phyloP scores from a whole-genome alignment of 2,888 invertebrate species.

The Drosophila borealis region DNA sequence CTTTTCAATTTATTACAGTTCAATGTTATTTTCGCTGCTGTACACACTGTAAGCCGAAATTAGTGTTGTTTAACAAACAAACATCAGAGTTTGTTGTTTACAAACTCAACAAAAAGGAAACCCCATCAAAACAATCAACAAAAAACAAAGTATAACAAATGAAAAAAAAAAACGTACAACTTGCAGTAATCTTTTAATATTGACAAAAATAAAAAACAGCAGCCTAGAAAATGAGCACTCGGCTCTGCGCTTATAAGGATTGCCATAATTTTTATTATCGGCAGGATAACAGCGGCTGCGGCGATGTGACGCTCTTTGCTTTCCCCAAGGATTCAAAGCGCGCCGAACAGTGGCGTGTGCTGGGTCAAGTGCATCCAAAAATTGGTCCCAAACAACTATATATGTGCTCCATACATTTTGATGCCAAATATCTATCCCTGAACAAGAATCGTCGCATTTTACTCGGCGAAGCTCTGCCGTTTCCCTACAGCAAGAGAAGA shows the following conservation, averaged over 20 bases:
- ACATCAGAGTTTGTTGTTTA: background rate
- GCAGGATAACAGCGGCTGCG: conserved; percentile 20
- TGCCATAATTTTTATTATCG: conserved; percentile 61
- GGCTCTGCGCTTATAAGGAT: conserved; percentile 71
- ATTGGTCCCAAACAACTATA: conserved; percentile 47
- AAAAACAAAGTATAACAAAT: background rate
- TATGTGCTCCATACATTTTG: conserved; percentile 82
- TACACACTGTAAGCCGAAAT: background rate
- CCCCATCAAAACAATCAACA: too few relatives aligned
- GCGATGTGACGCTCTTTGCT: conserved; percentile 68
- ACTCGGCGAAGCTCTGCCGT: conserved; percentile 76
- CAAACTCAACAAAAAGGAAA: background rate
- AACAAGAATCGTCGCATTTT: conserved; percentile 72
- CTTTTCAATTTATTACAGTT: background rate
- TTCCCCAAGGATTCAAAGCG: conserved; percentile 79
- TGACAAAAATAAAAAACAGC: background rate
- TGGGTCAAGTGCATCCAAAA: conserved; percentile 65
- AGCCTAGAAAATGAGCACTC: conserved; percentile 33
- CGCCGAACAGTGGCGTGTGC: conserved; percentile 66
- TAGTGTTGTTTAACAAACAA: conserved; percentile 4
- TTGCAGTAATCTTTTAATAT: too few relatives aligned
- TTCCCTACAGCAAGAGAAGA: conserved; percentile 39
- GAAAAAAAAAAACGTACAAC: background rate
- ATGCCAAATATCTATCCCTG: conserved; percentile 66
- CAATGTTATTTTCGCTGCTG: background rate